These are phyloP conservation scores for Hemibagrus wyckioides DNA, from an alignment of 2,113 vertebrate genomes.

Conservation along the genomic window DNA sequence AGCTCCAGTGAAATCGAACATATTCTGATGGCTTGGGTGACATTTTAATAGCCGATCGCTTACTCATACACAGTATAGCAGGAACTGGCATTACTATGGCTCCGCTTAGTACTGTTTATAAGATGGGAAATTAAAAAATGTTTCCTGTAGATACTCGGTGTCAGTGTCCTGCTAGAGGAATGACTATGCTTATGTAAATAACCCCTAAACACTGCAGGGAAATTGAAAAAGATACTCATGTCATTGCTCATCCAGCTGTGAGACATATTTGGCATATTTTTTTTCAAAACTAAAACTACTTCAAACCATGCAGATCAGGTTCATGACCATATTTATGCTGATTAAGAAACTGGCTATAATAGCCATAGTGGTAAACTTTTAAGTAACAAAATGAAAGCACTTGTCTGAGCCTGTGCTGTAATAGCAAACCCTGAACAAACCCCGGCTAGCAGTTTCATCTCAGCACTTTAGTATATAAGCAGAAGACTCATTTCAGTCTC, in stretches of 20 bases:
- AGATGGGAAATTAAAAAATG: conserved; percentile 2
- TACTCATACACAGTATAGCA: not conserved
- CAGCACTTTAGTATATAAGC: not conserved
- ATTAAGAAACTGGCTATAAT: conserved; percentile 3
- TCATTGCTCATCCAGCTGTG: not conserved
- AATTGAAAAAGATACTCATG: conserved; percentile 27
- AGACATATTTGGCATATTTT: not conserved
- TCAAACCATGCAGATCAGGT: not conserved
- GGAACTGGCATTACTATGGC: not conserved
- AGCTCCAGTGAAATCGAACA: conserved; percentile 10
- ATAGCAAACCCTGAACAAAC: not conserved
- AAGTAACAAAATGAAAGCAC: not conserved
- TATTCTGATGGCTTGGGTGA: not conserved
- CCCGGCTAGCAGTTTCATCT: not conserved
- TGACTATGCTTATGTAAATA: not conserved
- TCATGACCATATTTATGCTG: not conserved
- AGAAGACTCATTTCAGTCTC: not conserved
- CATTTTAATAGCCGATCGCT: not conserved
- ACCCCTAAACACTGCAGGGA: not conserved
- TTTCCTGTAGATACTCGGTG: not conserved
- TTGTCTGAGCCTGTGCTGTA: not conserved
- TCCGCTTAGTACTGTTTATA: not conserved
- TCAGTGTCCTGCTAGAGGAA: not conserved
- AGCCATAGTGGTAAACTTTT: not conserved
- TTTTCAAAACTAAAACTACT: not conserved